Evolutionary conservation across 2,888 invertebrate genomes (phyloP).

Genomic region (Hemicrepidius hirtus): DNA sequence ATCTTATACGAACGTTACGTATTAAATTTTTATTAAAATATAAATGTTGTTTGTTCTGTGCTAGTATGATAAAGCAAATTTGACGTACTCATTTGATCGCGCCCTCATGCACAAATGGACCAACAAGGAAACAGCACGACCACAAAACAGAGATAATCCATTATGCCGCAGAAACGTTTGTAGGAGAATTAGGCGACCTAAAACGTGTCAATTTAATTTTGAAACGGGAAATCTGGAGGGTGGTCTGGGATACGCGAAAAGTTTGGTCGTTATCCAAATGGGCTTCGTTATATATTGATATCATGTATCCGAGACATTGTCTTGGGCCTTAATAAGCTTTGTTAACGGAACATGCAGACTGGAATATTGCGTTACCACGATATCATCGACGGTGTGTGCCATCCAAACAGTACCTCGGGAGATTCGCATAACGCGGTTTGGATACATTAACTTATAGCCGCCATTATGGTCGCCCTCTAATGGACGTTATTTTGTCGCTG

Average conservation of each 20-base stretch:
- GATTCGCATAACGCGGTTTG: constrained; percentile 29
- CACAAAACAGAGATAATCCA: constrained; percentile 47
- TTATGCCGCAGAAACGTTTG: constrained; percentile 46
- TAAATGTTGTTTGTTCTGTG: too few relatives aligned
- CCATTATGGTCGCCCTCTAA: constrained; percentile 31
- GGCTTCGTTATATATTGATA: constrained; percentile 54
- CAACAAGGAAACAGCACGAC: constrained; percentile 27
- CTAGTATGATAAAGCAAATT: too few relatives aligned
- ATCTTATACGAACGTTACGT: too few relatives aligned
- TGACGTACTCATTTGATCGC: not conserved
- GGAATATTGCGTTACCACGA: constrained; percentile 39
- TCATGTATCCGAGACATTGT: constrained; percentile 51
- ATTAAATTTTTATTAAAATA: too few relatives aligned
- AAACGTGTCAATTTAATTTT: constrained; percentile 53
- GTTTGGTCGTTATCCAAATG: constrained; percentile 54
- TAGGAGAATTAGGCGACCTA: constrained; percentile 45
- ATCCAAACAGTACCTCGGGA: constrained; percentile 21
- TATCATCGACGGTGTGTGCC: constrained; percentile 15
- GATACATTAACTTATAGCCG: constrained; percentile 40
- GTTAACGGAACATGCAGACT: constrained; percentile 49
- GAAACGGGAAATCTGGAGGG: constrained; percentile 48
- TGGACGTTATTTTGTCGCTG: constrained; percentile 35
- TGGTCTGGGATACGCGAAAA: constrained; percentile 43
- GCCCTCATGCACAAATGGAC: constrained; percentile 10
- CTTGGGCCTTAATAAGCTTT: constrained; percentile 52